phyloP scores from a whole-genome alignment of 2,113 vertebrate species.

The Lepus americanus region DNA sequence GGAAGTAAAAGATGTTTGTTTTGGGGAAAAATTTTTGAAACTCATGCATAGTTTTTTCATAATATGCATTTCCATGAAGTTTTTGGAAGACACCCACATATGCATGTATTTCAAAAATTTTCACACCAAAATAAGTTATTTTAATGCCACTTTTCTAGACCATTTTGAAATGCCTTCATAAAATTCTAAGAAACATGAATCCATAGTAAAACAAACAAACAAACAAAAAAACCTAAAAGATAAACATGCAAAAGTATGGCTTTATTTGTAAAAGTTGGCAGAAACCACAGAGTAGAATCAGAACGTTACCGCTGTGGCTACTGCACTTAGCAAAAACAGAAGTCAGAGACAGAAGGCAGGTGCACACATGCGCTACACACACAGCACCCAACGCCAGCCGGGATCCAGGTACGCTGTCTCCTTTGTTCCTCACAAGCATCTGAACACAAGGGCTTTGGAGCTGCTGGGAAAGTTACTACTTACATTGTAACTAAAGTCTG shows the following conservation, averaged over 20 bases:
- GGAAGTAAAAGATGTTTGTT: no score
- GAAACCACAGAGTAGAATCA: neutral
- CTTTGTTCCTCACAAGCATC: conserved; percentile 1
- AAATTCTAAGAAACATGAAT: neutral
- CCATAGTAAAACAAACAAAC: neutral
- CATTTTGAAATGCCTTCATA: neutral
- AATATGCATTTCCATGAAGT: no score
- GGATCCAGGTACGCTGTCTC: neutral
- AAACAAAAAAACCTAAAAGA: neutral
- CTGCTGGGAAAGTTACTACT: neutral
- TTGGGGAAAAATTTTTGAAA: no score
- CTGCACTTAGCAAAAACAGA: neutral
- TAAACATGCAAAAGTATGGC: neutral
- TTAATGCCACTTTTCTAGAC: no score
- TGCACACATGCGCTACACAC: neutral
- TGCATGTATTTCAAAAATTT: no score
- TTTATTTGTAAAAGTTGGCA: neutral
- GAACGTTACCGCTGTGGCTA: neutral
- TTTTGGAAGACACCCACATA: no score
- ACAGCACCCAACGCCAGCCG: neutral
- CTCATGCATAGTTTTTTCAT: no score
- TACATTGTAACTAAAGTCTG: neutral
- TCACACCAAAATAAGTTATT: no score
- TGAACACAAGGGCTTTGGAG: neutral
- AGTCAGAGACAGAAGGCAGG: neutral